phyloP scores from a whole-genome alignment of 2,797 vertebrate species.

The Choloepus didactylus region DNA sequence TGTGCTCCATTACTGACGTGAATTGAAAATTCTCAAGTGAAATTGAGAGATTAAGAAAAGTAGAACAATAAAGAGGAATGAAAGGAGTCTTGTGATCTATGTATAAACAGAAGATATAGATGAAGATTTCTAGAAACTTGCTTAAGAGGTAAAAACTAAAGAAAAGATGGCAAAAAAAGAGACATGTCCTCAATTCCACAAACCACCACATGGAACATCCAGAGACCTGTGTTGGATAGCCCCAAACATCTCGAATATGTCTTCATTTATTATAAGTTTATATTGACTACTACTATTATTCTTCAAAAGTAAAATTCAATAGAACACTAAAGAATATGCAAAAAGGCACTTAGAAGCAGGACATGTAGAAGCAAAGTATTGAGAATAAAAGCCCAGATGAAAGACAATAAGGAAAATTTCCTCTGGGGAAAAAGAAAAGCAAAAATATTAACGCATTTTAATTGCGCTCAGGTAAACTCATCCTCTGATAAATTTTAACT shows the following conservation, averaged over 20 bases:
- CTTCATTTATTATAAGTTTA: background rate
- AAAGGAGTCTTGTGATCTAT: background rate
- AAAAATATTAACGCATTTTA: background rate
- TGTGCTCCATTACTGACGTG: too few relatives aligned
- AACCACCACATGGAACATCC: background rate
- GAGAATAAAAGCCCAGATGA: background rate
- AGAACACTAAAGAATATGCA: background rate
- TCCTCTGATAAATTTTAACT: background rate
- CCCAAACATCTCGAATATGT: background rate
- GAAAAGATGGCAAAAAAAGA: background rate
- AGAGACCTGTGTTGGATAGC: background rate
- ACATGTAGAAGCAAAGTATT: background rate
- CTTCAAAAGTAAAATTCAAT: background rate
- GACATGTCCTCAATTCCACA: background rate
- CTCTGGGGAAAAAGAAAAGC: background rate
- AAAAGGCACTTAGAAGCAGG: background rate
- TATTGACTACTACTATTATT: background rate
- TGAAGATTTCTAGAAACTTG: background rate
- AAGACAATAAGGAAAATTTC: background rate
- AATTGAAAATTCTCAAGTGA: background rate
- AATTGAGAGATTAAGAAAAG: background rate
- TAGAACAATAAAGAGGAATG: background rate
- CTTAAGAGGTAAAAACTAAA: background rate
- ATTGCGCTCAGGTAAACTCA: constrained; percentile 6
- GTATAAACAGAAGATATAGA: background rate